These are phyloP conservation scores for rat (Rattus norvegicus) DNA, from an alignment of 2,113 vertebrate genomes.

Conservation along the genomic window DNA sequence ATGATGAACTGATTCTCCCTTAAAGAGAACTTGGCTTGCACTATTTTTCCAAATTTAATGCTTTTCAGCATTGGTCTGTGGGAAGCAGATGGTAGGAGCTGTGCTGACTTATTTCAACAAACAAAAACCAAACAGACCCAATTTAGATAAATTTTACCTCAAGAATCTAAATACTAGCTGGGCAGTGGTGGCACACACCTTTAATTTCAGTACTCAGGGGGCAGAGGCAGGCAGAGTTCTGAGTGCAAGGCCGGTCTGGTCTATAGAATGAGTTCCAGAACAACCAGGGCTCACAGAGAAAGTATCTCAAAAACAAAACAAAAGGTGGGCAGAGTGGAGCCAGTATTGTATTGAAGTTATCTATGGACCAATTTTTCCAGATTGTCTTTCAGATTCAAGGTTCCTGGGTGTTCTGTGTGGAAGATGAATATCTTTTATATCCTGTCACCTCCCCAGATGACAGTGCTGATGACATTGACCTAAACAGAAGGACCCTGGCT, in stretches of 20 bases:
- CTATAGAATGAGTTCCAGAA: not conserved
- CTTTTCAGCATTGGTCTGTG: not conserved
- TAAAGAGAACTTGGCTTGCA: not conserved
- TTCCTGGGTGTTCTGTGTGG: not conserved
- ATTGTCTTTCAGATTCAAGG: conserved; percentile 24
- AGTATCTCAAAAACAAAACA: not conserved
- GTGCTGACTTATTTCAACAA: not conserved
- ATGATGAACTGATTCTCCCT: not conserved
- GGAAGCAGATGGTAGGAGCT: not conserved
- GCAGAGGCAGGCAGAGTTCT: not conserved
- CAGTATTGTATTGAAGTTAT: not conserved
- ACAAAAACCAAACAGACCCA: not conserved
- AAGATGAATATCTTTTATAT: not conserved
- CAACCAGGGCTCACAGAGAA: not conserved
- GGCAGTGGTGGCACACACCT: not conserved
- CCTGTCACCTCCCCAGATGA: not conserved
- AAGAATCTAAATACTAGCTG: not conserved
- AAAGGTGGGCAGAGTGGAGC: not conserved
- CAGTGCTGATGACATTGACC: not conserved
- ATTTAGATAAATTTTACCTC: not conserved
- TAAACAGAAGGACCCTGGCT: not conserved
- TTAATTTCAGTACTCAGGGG: not conserved
- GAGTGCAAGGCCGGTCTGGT: not conserved
- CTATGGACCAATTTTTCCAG: not conserved
- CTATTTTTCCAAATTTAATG: not conserved